Evolutionary conservation across 2,888 invertebrate species (phyloP), one percentile per base, ranked within the genome.

Genomic region (Hemaris fuciformis): DNA sequence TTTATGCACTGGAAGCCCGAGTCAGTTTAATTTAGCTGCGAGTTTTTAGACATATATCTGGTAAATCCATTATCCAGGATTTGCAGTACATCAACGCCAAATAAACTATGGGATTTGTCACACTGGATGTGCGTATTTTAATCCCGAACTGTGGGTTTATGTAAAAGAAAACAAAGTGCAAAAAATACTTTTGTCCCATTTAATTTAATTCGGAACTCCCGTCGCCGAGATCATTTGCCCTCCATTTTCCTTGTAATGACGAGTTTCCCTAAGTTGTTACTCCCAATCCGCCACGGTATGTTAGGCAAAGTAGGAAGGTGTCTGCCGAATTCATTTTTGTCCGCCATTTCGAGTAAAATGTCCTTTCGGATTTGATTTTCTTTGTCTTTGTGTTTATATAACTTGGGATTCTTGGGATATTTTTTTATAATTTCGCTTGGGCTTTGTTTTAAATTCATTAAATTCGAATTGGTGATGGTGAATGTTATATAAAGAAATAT

Each of bases 191-290:
- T 72, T 62, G 66, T 66, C 70, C 73, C 67, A 69, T 72, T 65
- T 71, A 78, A 75, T 78, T 77, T 79, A 66, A 73, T 77, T 78
- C 72, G 59, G 71, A 68, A 68, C 65, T 71, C 67, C 61, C 72
- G 70, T 77, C 76, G 73, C 63, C 61, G 64, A 73, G 71, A 72
- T 70, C 70, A 70, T 76, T 77, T 74, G 64, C 75, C 66, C 67
- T 71, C 71, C 73, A 70, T 76, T 79, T 75, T 75, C 67, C 67
- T 66, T 67, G 64, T 76, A 80, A 80, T 71, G 73, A 77, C 71
- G 75, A 71, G 72, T 72, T 72, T 74, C 72, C 68, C 72, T 74
- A 75, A 79, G 71, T 73, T 73, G 76, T 77, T 78, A 77, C 75
- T 72, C 72, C 70, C 74, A 72, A 80, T 76, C 75, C 74, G 70